Evolutionary conservation across 2,888 invertebrate species (phyloP).

Genomic region (Malthinus seriepunctatus): DNA sequence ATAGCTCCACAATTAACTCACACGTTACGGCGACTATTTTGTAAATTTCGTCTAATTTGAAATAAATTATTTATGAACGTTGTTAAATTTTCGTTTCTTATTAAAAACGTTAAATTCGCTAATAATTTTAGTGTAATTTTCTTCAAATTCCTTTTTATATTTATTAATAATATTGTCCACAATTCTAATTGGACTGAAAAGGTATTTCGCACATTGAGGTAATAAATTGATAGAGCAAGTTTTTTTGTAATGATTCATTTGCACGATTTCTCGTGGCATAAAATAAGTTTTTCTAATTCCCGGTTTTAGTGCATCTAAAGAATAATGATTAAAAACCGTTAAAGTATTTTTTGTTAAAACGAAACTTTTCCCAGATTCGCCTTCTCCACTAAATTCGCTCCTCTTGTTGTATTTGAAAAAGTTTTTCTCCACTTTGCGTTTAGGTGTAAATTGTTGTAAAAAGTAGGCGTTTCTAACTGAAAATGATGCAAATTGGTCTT

Average conservation of each 20-base stretch:
- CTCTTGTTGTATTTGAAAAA: constrained; percentile 39
- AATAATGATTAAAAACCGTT: constrained; percentile 77
- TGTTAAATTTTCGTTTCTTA: not conserved
- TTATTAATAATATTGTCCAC: constrained; percentile 42
- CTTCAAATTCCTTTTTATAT: constrained; percentile 38
- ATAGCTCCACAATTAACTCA: too few species aligned
- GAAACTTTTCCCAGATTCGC: constrained; percentile 73
- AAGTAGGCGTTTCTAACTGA: constrained; percentile 68
- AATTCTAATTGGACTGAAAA: constrained; percentile 43
- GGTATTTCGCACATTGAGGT: constrained; percentile 47
- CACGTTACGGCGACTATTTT: too few species aligned
- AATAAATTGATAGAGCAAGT: constrained; percentile 47
- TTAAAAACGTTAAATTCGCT: constrained; percentile 1
- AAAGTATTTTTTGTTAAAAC: constrained; percentile 66
- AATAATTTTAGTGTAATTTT: constrained; percentile 27
- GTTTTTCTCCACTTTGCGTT: constrained; percentile 23
- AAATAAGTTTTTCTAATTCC: constrained; percentile 60
- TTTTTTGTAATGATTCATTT: constrained; percentile 70
- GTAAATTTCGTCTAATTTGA: too few species aligned
- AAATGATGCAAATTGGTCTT: constrained; percentile 59
- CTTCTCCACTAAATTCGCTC: constrained; percentile 59
- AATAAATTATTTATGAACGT: too few species aligned
- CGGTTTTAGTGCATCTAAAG: constrained; percentile 63
- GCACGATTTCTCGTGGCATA: constrained; percentile 62
- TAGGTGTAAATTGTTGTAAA: constrained; percentile 30